Base-by-base conservation (phyloP, 2,113 vertebrate species). In the Tetraodon nigroviridis region DNA sequence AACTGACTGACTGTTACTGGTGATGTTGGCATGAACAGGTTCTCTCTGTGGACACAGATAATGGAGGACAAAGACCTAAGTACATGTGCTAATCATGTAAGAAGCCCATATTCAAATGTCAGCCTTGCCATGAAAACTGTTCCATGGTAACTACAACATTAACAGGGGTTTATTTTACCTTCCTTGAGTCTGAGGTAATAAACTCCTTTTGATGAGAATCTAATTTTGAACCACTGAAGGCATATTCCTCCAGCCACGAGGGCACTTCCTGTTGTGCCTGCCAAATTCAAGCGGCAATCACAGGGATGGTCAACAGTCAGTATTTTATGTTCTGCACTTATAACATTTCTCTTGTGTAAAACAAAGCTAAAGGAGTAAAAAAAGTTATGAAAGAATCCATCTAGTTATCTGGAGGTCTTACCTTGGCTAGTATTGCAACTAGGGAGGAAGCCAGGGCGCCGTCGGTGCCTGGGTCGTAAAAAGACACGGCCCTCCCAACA, bases 211-310 rank as follows among this genome's bases (percentile, higher is more conserved):
- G 81, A 17, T 59, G 51, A 18, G 86, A 20, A 56, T 65, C 86
- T 51, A 80, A 78, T 7, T 72, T 70, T 5, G 69, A 66, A 20
- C 76, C 50, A 44, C 87, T 82, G 60, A 90, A 91, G 0, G 92
- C 92, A 21, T 89, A 80, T 75, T 97, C 92, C 80, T 94, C 94
- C 15, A 99, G 70, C 95, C 95, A 99, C 0, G 86, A 51, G 7
- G 96, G 96, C 11, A 99, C 93, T 64, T 92, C 92, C 72, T 99
- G 96, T 42, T 97, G 93, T 13, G 96, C 95, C 96, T 99, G 78
- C 20, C 16, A 20, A 13, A 50, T 27, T 5, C 21, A 45, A 27
- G n/a, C n/a, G 44, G 44, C 17, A 8, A 37, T 3, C 10, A 37
- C 32, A 8, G 8, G 10, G 8, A 11, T 37, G 7, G 2, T 37